Conservation (phyloP, 2,888 invertebrate species). For the Tenthredo amoena region DNA sequence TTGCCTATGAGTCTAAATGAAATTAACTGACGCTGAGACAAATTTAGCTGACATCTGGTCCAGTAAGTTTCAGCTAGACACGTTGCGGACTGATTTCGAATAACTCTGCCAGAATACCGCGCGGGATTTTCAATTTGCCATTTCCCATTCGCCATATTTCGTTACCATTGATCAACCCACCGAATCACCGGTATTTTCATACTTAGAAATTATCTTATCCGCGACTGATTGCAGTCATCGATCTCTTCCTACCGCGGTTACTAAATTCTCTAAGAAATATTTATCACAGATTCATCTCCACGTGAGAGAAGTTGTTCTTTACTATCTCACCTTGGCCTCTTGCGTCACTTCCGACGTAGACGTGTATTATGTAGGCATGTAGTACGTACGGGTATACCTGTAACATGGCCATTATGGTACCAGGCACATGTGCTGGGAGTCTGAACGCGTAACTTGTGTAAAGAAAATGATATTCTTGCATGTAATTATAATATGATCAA, state of each 20-base stretch:
- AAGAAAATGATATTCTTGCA: conserved; percentile 2
- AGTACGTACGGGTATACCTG: not conserved
- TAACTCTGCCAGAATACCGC: conserved; percentile 6
- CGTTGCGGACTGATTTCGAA: conserved; percentile 30
- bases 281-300: not conserved
- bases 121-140: not conserved
- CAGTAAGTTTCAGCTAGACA: conserved; percentile 41
- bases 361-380: not conserved
- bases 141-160: too few relatives aligned
- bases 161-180: too few relatives aligned
- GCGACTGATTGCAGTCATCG: not conserved
- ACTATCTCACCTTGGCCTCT: conserved; percentile 20
- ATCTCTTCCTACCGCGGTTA: not conserved
- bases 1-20: conserved; percentile 49
- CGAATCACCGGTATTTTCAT: too few relatives aligned
- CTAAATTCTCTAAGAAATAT: not conserved
- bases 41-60: conserved; percentile 52
- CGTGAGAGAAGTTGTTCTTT: not conserved
- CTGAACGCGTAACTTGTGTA: not conserved
- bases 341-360: not conserved
- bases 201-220: not conserved
- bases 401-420: not conserved
- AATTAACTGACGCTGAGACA: conserved; percentile 45
- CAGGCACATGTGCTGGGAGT: not conserved
- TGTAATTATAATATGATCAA: not conserved